Conservation (phyloP, 2,888 invertebrate species). For the Eudemis profundana region DNA sequence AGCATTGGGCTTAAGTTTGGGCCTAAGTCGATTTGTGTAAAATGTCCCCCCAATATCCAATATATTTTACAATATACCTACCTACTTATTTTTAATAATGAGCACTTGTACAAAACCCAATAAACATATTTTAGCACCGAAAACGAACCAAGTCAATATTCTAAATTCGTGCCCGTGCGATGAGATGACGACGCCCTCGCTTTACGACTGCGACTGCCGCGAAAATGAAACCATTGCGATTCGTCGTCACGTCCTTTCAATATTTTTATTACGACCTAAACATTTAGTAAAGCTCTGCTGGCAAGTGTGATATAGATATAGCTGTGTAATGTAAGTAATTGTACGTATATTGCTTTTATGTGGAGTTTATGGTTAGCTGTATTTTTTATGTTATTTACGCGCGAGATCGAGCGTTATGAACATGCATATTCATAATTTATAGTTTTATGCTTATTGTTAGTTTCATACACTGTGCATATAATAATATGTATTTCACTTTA, state of each 20-base stretch:
- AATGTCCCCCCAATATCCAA: no score
- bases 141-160: conserved; percentile 39
- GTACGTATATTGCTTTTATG: conserved; percentile 20
- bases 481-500: no score
- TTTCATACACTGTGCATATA: no score
- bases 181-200: conserved; percentile 29
- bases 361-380: conserved; percentile 15
- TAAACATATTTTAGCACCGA: conserved; percentile 16
- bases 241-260: conserved; percentile 58
- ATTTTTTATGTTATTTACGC: conserved; percentile 8
- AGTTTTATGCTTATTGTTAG: no score
- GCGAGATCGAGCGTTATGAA: background rate
- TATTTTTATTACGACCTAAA: conserved; percentile 53
- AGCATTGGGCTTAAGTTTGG: no score
- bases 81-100: background rate
- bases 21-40: no score
- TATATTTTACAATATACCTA: background rate
- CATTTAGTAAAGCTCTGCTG: conserved; percentile 45
- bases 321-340: no score
- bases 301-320: conserved; percentile 31
- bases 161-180: conserved; percentile 38
- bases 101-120: background rate
- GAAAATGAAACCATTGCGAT: conserved; percentile 64
- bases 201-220: conserved; percentile 39
- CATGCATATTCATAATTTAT: no score